Percentiles rank a stretch among this genome's conserved stretches.
These are phyloP conservation scores for Ceratoteleas bidentatus DNA, from an alignment of 1,140 invertebrate species.

Conservation along the genomic window DNA sequence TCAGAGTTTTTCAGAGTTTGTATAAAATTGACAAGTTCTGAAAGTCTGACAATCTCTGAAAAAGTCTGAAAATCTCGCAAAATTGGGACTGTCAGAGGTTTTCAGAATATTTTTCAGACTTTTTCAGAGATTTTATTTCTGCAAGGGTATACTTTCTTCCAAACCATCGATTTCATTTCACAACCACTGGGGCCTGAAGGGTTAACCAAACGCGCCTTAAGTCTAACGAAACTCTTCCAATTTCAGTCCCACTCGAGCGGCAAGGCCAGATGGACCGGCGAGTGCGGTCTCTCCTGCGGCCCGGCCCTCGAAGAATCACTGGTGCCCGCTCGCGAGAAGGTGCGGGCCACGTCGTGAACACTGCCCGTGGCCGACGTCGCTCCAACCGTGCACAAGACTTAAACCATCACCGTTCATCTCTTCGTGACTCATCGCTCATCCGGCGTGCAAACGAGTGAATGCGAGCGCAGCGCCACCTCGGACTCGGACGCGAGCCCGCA, in stretches of 20 bases:
- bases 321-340: conserved; percentile 76
- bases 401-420: conserved; percentile 76
- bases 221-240: neutral
- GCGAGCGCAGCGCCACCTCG: conserved; percentile 20
- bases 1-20: too few relatives aligned
- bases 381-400: conserved; percentile 78
- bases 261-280: conserved; percentile 88
- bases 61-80: too few relatives aligned
- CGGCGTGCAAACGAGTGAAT: conserved; percentile 56
- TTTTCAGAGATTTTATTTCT: too few relatives aligned
- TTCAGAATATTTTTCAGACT: too few relatives aligned
- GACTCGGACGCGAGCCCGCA: neutral
- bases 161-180: neutral
- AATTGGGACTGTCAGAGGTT: too few relatives aligned
- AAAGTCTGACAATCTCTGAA: too few relatives aligned
- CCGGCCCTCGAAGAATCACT: conserved; percentile 77
- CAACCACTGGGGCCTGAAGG: too few relatives aligned
- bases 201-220: too few relatives aligned
- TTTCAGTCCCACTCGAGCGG: conserved; percentile 88
- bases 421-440: conserved; percentile 69
- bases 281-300: conserved; percentile 82
- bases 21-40: too few relatives aligned
- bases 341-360: conserved; percentile 78
- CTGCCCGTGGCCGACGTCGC: conserved; percentile 41
- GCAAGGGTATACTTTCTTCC: too few relatives aligned